Evolutionary conservation across 2,113 vertebrate species (phyloP).

Genomic region (Pelvicachromis taeniatus): DNA sequence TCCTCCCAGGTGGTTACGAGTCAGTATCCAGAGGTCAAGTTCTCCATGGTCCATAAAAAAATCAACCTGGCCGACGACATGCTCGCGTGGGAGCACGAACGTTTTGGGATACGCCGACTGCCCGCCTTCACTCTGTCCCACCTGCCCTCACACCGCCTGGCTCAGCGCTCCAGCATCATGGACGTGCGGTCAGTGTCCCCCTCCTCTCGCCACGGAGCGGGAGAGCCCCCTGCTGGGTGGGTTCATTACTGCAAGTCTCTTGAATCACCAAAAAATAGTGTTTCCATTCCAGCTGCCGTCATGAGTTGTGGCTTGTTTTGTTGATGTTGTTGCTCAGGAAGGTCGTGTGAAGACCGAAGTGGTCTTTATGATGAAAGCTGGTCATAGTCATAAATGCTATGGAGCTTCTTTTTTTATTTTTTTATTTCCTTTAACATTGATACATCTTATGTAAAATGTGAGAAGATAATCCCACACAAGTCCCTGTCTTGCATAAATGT

Average conservation of each 20-base stretch:
- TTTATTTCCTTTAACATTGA: not conserved
- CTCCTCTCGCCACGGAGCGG: constrained; percentile 68
- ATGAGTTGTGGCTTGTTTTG: not conserved
- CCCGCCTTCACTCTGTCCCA: constrained; percentile 95
- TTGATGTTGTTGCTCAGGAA: not conserved
- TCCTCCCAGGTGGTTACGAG: constrained; percentile 76
- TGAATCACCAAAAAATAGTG: not conserved
- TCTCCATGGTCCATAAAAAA: constrained; percentile 99
- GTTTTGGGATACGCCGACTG: constrained; percentile 93
- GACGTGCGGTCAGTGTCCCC: constrained; percentile 85
- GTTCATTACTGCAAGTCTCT: constrained; percentile 49
- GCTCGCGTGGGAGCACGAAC: constrained; percentile 97
- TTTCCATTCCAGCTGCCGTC: not conserved
- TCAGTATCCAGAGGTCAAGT: constrained; percentile 89
- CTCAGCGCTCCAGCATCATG: constrained; percentile 92
- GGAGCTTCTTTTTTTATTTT: not conserved
- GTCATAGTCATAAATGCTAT: not conserved
- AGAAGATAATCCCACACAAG: too few species aligned
- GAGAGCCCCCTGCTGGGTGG: constrained; percentile 76
- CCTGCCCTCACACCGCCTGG: constrained; percentile 88
- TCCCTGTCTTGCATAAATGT: not conserved
- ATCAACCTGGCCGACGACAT: constrained; percentile 97
- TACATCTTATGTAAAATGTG: not conserved
- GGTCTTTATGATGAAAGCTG: not conserved
- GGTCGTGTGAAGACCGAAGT: not conserved